Evolutionary conservation across 2,113 vertebrate genomes (phyloP), one percentile per base, ranked within the genome.

Genomic region (Tauraco erythrolophus): DNA sequence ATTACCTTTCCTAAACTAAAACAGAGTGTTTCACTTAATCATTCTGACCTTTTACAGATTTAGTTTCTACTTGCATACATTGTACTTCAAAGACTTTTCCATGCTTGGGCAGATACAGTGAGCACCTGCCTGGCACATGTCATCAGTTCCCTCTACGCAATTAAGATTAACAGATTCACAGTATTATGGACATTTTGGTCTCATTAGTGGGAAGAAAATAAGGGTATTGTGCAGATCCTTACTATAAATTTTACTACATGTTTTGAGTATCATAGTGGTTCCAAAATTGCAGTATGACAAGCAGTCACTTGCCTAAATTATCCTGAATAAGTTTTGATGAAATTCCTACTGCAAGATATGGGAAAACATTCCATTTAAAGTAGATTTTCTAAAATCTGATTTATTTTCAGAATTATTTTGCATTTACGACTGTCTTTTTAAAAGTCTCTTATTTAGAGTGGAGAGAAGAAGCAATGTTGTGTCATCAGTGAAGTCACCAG

Each of bases 101-200:
- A 27, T 48, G 7, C 24, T 68, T 71, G 8, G 16, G 4, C 8
- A 72, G 53, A 27, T 56, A 51, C 3, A 39, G 8, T 28, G 25
- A 22, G 71, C 5, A 54, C 16, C 15, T 14, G 4, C 23, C 25
- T 70, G 18, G 23, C 22, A 46, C 2, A 14, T 19, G 19, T 25
- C 19, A 22, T 64, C 37, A 48, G 5, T 30, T 7, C 24, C 6
- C 10, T 61, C 7, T 43, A 15, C 51, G 28, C 10, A 89, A 45
- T 12, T 60, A 51, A 84, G 39, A 80, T 50, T 45, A 58, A 54
- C 5, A 70, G 9, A 31, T 68, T 6, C 7, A 45, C 0, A 0
- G 2, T 54, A 5, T 57, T 5, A 61, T 1, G 0, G 14, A 39
- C 51, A 64, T 2, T 6, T 82, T 21, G 7, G 4, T 39, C 86